A percentile compares a stretch with the other conserved stretches of the same genome.
Evolutionary conservation across 2,113 vertebrate species (phyloP).

Genomic region (Tympanuchus pallidicinctus): DNA sequence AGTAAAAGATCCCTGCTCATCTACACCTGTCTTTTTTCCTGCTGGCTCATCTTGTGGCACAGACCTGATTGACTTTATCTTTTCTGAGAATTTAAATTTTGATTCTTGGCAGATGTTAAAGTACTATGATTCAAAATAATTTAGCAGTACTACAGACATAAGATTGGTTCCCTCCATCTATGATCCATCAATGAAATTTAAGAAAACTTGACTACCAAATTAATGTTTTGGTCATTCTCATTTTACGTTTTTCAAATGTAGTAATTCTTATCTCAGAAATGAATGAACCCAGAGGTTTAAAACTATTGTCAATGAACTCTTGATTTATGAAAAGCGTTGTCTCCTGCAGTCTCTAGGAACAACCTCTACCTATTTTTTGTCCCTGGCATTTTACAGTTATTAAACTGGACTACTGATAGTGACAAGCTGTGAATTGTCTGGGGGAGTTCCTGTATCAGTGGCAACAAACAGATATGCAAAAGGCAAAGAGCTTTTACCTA

Average conservation of each 20-base stretch:
- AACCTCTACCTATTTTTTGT: neutral
- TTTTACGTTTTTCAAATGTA: neutral
- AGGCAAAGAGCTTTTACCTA: neutral
- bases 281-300: neutral
- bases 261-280: neutral
- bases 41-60: too few relatives aligned
- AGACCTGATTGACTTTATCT: neutral
- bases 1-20: neutral
- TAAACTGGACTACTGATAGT: neutral
- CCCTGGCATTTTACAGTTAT: neutral
- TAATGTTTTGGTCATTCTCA: neutral
- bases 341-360: neutral
- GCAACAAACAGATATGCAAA: neutral
- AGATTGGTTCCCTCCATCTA: neutral
- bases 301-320: neutral
- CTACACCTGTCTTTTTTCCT: too few relatives aligned
- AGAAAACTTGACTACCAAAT: neutral
- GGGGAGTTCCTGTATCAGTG: neutral
- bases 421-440: neutral
- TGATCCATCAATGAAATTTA: neutral
- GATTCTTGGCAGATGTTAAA: neutral
- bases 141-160: neutral
- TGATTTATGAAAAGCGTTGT: neutral
- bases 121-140: neutral
- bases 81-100: neutral